Conservation (phyloP, 53 echinoderm and acorn worm species). For the Arbacia lixula region DNA sequence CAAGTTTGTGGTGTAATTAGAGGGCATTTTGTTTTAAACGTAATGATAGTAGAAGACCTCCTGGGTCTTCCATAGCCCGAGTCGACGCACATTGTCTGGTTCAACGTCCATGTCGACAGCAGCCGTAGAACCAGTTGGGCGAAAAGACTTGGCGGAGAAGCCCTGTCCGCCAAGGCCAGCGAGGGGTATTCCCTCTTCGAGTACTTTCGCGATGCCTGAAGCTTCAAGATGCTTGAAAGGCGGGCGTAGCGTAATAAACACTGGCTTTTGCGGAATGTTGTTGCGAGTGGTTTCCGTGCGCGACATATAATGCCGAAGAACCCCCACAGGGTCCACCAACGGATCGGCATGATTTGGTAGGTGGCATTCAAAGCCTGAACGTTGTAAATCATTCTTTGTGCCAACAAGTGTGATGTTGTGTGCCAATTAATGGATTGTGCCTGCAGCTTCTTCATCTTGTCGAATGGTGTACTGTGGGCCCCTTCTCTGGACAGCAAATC, state of each 20-base stretch:
- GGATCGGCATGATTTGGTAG: constrained; percentile 25
- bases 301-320: constrained; percentile 23
- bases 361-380: constrained; percentile 41
- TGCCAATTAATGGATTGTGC: constrained; percentile 42
- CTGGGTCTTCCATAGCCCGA: constrained; percentile 54
- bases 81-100: constrained; percentile 47
- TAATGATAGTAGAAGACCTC: constrained; percentile 52
- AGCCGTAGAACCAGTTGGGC: constrained; percentile 43
- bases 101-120: constrained; percentile 37
- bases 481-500: constrained; percentile 24
- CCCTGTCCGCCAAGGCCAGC: constrained; percentile 31
- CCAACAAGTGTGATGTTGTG: constrained; percentile 44
- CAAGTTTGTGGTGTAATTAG: constrained; percentile 16
- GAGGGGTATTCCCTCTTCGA: constrained; percentile 20
- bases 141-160: constrained; percentile 25
- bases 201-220: constrained; percentile 17
- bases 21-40: constrained; percentile 30
- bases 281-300: constrained; percentile 8
- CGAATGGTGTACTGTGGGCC: constrained; percentile 5
- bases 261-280: neutral
- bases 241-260: constrained; percentile 23
- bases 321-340: constrained; percentile 44
- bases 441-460: constrained; percentile 31
- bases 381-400: constrained; percentile 55
- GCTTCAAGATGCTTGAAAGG: constrained; percentile 12